Evolutionary conservation across 2,888 invertebrate species (phyloP).

Genomic region (Scelioninae gen. 2): DNA sequence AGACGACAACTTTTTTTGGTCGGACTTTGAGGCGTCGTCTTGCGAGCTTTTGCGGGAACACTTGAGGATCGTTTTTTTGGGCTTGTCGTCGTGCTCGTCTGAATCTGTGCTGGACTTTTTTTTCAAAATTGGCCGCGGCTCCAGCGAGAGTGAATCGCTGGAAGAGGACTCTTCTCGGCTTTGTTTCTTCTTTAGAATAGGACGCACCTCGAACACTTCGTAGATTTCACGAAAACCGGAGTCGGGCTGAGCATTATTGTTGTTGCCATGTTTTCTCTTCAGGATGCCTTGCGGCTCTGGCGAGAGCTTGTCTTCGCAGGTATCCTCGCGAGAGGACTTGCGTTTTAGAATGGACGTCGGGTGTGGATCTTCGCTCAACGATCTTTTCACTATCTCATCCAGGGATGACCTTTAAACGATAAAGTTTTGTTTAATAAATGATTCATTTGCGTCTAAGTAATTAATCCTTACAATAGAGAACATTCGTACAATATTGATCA

Average conservation of each 20-base stretch:
- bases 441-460: too few species aligned
- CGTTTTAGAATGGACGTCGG: conserved; percentile 83
- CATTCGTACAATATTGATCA: too few species aligned
- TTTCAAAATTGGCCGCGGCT: conserved; percentile 85
- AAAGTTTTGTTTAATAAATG: background rate
- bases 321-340: conserved; percentile 81
- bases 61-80: conserved; percentile 87
- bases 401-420: conserved; percentile 77
- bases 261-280: conserved; percentile 86
- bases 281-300: conserved; percentile 87
- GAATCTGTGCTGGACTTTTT: conserved; percentile 89
- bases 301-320: conserved; percentile 79
- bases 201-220: conserved; percentile 80
- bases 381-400: conserved; percentile 81
- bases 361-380: conserved; percentile 81
- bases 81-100: conserved; percentile 83
- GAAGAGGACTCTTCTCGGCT: conserved; percentile 80
- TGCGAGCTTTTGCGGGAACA: conserved; percentile 82
- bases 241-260: conserved; percentile 63
- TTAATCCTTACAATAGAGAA: too few species aligned
- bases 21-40: conserved; percentile 80
- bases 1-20: conserved; percentile 78
- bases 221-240: conserved; percentile 53
- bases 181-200: conserved; percentile 90
- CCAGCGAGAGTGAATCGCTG: conserved; percentile 68